These are phyloP conservation scores for Hypsopygia costalis DNA, from an alignment of 2,888 invertebrate species.

Conservation along the genomic window DNA sequence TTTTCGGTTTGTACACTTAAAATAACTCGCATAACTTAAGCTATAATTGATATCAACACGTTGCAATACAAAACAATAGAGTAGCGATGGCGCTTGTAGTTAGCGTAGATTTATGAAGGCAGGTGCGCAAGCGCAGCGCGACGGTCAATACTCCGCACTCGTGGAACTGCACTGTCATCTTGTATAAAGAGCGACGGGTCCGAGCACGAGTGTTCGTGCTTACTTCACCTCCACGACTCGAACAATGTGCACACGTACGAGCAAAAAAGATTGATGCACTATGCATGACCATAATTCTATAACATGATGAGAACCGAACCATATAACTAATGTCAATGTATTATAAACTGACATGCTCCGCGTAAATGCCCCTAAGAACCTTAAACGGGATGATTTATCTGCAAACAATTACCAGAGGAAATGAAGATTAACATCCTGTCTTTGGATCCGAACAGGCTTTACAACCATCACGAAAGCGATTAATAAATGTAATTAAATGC, in stretches of 20 bases:
- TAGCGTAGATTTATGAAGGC: constrained; percentile 8
- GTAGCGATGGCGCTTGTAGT: constrained; percentile 7
- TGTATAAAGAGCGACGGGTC: constrained; percentile 39
- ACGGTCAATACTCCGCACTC: constrained; percentile 38
- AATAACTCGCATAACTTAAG: constrained; percentile 5
- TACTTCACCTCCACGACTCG: constrained; percentile 30
- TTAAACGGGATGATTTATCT: constrained; percentile 19
- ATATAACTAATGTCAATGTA: constrained; percentile 21
- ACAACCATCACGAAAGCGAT: constrained; percentile 36
- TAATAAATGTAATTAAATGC: constrained; percentile 45
- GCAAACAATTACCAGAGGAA: constrained; percentile 30
- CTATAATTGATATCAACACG: constrained; percentile 4
- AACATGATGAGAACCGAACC: constrained; percentile 1
- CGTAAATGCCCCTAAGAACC: constrained; percentile 8
- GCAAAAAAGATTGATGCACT: constrained; percentile 33
- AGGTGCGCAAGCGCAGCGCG: constrained; percentile 11
- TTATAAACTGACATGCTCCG: constrained; percentile 22
- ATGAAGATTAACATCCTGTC: constrained; percentile 32
- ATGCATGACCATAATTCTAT: background rate
- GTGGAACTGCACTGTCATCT: constrained; percentile 51
- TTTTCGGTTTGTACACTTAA: background rate
- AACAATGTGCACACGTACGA: constrained; percentile 28
- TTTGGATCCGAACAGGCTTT: constrained; percentile 28
- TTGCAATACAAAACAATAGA: constrained; percentile 1
- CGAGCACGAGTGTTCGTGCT: constrained; percentile 28